A percentile compares a stretch with the other conserved stretches of the same genome.
Evolutionary conservation across 1,140 invertebrate genomes (phyloP).

Genomic region (Phthorimaea operculella): DNA sequence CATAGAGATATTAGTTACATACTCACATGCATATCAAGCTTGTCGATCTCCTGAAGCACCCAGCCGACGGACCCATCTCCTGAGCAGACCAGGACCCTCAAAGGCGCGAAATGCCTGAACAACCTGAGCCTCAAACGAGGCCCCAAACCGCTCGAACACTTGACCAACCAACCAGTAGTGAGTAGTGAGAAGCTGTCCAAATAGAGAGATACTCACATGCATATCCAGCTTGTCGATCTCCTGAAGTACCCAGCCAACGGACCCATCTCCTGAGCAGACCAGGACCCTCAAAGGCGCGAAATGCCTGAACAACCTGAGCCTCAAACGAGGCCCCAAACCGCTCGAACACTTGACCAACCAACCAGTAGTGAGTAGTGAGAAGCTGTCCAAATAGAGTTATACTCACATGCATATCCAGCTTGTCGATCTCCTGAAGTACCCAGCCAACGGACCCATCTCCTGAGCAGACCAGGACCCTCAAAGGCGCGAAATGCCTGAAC

Average conservation of each 20-base stretch:
- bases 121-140: conserved; percentile 88
- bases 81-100: conserved; percentile 91
- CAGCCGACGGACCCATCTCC: conserved; percentile 95
- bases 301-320: conserved; percentile 87
- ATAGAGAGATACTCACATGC: conserved; percentile 80
- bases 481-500: conserved; percentile 91
- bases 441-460: conserved; percentile 95
- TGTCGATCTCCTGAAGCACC: conserved; percentile 94
- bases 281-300: conserved; percentile 93
- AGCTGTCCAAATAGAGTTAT: conserved; percentile 95
- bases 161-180: too few relatives aligned
- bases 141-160: conserved; percentile 91
- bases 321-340: conserved; percentile 85
- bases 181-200: too few relatives aligned
- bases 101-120: conserved; percentile 91
- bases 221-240: conserved; percentile 93
- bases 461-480: conserved; percentile 91
- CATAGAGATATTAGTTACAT: too few relatives aligned
- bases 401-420: conserved; percentile 91
- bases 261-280: conserved; percentile 94
- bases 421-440: conserved; percentile 95
- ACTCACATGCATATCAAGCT: conserved; percentile 91
- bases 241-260: conserved; percentile 94
- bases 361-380: too few relatives aligned
- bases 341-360: conserved; percentile 97